A percentile compares a stretch with the other conserved stretches of the same genome.
phyloP scores from a whole-genome alignment of 1,140 invertebrate species.

The Drosophila tropicalis region DNA sequence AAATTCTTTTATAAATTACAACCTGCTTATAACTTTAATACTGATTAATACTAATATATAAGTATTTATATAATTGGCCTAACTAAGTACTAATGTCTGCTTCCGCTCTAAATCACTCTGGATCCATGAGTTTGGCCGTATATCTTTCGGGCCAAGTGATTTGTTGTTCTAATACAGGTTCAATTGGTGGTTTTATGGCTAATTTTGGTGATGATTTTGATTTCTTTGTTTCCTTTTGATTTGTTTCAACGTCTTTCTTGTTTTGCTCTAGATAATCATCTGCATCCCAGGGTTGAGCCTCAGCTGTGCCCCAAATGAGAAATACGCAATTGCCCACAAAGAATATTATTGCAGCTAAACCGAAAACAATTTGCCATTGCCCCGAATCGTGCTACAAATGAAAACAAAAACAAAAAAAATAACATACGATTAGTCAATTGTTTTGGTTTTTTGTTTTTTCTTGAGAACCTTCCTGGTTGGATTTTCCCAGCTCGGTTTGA shows the following conservation, averaged over 20 bases:
- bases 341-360: conserved; percentile 88
- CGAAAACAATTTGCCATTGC: conserved; percentile 91
- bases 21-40: conserved; percentile 71
- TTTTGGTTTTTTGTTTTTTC: conserved; percentile 8
- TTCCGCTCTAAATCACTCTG: conserved; percentile 56
- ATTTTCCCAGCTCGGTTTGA: background rate
- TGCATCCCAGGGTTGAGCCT: conserved; percentile 88
- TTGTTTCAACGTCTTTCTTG: conserved; percentile 57
- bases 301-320: conserved; percentile 86
- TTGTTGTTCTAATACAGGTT: conserved; percentile 62
- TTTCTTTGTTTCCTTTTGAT: background rate
- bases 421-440: conserved; percentile 1
- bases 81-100: conserved; percentile 37
- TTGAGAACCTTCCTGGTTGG: conserved; percentile 12
- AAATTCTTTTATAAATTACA: conserved; percentile 66
- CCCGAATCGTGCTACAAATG: conserved; percentile 84
- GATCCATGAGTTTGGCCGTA: conserved; percentile 44
- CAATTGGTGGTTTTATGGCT: conserved; percentile 52
- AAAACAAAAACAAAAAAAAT: conserved; percentile 17
- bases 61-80: background rate
- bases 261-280: conserved; percentile 55
- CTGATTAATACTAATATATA: conserved; percentile 56
- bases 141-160: conserved; percentile 68
- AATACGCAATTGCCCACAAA: conserved; percentile 88
- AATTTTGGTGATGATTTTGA: background rate